These are phyloP conservation scores for Microctenopoma lineatum DNA, from an alignment of 2,797 vertebrate genomes.

Conservation along the genomic window DNA sequence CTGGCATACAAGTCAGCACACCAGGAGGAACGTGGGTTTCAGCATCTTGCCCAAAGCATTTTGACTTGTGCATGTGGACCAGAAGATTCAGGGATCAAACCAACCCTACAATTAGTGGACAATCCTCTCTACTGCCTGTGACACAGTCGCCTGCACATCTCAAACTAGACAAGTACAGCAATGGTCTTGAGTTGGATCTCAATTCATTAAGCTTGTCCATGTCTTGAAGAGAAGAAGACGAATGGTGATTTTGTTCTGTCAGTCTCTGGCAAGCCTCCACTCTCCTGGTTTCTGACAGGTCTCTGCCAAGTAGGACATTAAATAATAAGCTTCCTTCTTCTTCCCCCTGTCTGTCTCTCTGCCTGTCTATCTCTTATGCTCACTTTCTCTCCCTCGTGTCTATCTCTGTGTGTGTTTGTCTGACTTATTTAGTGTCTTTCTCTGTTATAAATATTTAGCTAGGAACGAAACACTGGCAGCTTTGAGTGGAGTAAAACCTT, in stretches of 20 bases:
- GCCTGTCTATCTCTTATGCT: slow-evolving; percentile 13
- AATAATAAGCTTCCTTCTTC: slow-evolving; percentile 73
- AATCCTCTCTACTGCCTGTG: background rate
- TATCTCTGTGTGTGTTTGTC: slow-evolving; percentile 50
- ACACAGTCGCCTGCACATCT: slow-evolving; percentile 12
- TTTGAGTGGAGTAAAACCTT: slow-evolving; percentile 57
- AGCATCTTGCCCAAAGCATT: too few species aligned
- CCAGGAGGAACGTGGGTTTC: too few species aligned
- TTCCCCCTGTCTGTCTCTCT: slow-evolving; percentile 41
- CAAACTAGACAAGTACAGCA: slow-evolving; percentile 14
- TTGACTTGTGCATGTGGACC: too few species aligned
- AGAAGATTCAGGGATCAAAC: background rate
- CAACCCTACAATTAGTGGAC: background rate
- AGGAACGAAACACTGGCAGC: slow-evolving; percentile 63
- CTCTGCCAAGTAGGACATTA: slow-evolving; percentile 76
- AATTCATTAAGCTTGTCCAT: slow-evolving; percentile 70
- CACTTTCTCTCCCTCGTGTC: slow-evolving; percentile 28
- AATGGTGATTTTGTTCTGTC: slow-evolving; percentile 69
- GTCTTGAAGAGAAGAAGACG: slow-evolving; percentile 57
- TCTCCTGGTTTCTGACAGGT: slow-evolving; percentile 63
- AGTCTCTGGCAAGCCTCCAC: slow-evolving; percentile 60
- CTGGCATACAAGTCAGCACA: too few species aligned
- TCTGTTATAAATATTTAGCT: slow-evolving; percentile 72
- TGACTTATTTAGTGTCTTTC: slow-evolving; percentile 59
- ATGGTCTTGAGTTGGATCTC: slow-evolving; percentile 44